Base-by-base conservation (phyloP, 53 echinoderm and acorn worm genomes). In the Echinometra lucunter region DNA sequence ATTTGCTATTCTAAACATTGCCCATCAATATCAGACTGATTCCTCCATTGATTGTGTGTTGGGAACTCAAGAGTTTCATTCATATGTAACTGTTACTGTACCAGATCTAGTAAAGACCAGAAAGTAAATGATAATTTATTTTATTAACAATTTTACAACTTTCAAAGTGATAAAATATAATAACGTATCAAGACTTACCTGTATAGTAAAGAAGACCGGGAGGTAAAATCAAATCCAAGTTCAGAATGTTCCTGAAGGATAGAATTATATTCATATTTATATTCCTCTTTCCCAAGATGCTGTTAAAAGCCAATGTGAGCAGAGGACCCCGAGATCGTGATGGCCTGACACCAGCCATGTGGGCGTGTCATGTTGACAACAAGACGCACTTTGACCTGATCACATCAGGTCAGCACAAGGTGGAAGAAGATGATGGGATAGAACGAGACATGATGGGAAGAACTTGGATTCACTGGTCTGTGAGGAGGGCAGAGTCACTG, bases 381-480 rank as follows among this genome's bases (percentile, higher is more conserved):
- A 97, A 97, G 92, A 88, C 63, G 42, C 97, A 98, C 83, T 96
- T 98, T 95, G 98, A 98, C 57, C 82, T 95, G 34, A 90, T 98
- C 37, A 95, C 88, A 44, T 40, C 95, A 9, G 60, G 60, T 89
- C 49, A 72, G 57, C 95, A 81, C 25, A 19, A 91, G 44, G 93
- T 81, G 15, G 88, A 91, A 44, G 98, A 97, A 88, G 57, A 38
- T 25, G 98, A 98, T 96, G 96, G 97, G 56, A 97, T 98, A 17
- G 98, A 98, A 72, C 94, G 98, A 69, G 98, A 97, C 92, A 94
- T 66, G 58, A 83, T 92, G 67, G 97, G 97, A 75, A 92, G 95
- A 87, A 98, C 98, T 1, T 98, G 98, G 98, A 97, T 98, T 34
- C 98, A 98, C 53, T 98, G 98, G 98, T 96, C 97, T 57, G 98